phyloP scores from a whole-genome alignment of 2,797 vertebrate genomes.

The Poliocrania exsul region DNA sequence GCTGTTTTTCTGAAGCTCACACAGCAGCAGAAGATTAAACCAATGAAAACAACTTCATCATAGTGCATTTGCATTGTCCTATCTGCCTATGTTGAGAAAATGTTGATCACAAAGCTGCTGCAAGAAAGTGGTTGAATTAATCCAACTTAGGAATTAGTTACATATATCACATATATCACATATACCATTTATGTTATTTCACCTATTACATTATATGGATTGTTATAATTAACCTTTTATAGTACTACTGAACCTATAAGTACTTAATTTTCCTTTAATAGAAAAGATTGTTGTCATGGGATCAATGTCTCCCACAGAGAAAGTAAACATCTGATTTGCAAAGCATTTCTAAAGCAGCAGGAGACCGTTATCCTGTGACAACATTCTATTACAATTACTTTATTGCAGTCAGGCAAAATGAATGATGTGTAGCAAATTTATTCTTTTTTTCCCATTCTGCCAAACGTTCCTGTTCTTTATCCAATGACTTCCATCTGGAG shows the following conservation, averaged over 20 bases:
- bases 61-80: not conserved
- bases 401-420: constrained; percentile 62
- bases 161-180: not conserved
- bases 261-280: constrained; percentile 54
- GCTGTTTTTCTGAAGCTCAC: not conserved
- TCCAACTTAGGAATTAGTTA: not conserved
- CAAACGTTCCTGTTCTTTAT: constrained; percentile 45
- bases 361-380: constrained; percentile 54
- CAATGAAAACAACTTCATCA: constrained; percentile 27
- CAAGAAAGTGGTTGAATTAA: not conserved
- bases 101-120: not conserved
- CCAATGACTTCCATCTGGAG: constrained; percentile 56
- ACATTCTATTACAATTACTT: constrained; percentile 58
- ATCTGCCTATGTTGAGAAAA: not conserved
- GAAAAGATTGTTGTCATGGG: not conserved
- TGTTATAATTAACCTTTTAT: constrained; percentile 16
- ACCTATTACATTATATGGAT: not conserved
- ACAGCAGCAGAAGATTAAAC: constrained; percentile 12
- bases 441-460: constrained; percentile 32
- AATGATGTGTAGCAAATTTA: constrained; percentile 48
- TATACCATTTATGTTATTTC: not conserved
- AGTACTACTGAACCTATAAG: not conserved
- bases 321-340: constrained; percentile 69
- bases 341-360: constrained; percentile 57
- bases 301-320: constrained; percentile 43